Conservation (phyloP, 2,888 invertebrate species). For the Melolontha melolontha region DNA sequence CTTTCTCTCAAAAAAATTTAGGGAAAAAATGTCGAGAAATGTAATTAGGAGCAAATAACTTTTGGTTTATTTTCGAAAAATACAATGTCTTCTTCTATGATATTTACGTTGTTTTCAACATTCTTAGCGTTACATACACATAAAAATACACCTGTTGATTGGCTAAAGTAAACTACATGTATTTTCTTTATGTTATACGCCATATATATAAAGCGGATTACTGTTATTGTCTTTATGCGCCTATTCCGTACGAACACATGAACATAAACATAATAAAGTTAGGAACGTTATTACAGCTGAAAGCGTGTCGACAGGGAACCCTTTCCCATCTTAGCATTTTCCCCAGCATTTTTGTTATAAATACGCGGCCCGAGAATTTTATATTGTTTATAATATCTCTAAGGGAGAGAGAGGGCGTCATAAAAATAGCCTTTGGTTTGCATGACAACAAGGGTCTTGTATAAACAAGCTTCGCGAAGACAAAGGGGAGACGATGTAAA, state of each 20-base stretch:
- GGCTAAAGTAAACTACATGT: slow-evolving; percentile 10
- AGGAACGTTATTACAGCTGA: slow-evolving; percentile 10
- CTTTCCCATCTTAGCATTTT: slow-evolving; percentile 11
- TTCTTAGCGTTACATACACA: no score
- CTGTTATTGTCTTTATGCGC: slow-evolving; percentile 8
- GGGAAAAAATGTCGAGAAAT: no score
- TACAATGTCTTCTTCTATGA: no score
- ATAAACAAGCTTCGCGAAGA: slow-evolving; percentile 43
- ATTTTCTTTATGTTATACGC: slow-evolving; percentile 4
- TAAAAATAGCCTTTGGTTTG: slow-evolving; percentile 44
- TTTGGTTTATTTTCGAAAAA: no score
- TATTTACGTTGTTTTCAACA: no score
- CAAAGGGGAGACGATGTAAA: slow-evolving; percentile 54
- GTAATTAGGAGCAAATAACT: no score
- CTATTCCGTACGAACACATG: background rate
- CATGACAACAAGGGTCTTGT: slow-evolving; percentile 40
- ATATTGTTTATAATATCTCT: slow-evolving; percentile 43
- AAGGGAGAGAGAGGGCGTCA: slow-evolving; percentile 21
- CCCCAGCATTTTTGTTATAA: slow-evolving; percentile 20
- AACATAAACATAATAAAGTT: slow-evolving; percentile 11
- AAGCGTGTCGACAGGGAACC: slow-evolving; percentile 13
- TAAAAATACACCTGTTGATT: slow-evolving; percentile 12
- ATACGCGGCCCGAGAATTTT: slow-evolving; percentile 31
- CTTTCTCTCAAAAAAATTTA: no score
- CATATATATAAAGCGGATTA: slow-evolving; percentile 17